Evolutionary conservation across 2,888 invertebrate species (phyloP).

Genomic region (Rotaria macrura): DNA sequence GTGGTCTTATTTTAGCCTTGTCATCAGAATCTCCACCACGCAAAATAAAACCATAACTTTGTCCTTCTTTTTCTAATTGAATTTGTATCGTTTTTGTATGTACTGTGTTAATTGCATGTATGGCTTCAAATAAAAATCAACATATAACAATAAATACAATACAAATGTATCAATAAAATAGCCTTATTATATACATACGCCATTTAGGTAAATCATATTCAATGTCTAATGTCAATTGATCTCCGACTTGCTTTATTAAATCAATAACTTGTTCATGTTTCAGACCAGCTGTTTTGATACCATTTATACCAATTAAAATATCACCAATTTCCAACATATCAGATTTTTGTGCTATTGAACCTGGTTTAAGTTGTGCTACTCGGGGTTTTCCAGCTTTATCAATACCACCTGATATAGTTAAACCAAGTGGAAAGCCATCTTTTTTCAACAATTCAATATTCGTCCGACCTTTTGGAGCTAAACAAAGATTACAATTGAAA

Average conservation of each 20-base stretch:
- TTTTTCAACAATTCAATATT: neutral
- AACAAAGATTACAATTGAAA: neutral
- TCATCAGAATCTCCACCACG: conserved; percentile 66
- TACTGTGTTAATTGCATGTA: conserved; percentile 31
- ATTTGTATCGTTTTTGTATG: conserved; percentile 31
- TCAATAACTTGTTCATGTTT: conserved; percentile 33
- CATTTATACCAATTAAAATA: conserved; percentile 30
- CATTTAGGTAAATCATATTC: conserved; percentile 33
- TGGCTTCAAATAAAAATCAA: neutral
- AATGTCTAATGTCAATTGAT: conserved; percentile 30
- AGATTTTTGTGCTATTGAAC: conserved; percentile 29
- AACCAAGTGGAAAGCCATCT: conserved; percentile 1
- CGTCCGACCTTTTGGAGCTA: neutral
- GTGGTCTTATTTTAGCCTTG: conserved; percentile 56
- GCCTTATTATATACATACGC: conserved; percentile 7
- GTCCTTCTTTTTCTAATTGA: conserved; percentile 58
- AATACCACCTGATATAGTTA: conserved; percentile 23
- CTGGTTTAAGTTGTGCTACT: conserved; percentile 30
- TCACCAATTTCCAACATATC: conserved; percentile 32
- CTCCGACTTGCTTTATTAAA: conserved; percentile 32
- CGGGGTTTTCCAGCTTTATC: conserved; percentile 32
- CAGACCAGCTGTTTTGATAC: conserved; percentile 26
- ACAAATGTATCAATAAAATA: neutral
- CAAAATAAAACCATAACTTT: conserved; percentile 74
- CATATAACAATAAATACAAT: neutral